Percentiles rank a stretch among this genome's conserved stretches.
Conservation (phyloP, 2,113 vertebrate genomes). For the Hyaena hyaena region DNA sequence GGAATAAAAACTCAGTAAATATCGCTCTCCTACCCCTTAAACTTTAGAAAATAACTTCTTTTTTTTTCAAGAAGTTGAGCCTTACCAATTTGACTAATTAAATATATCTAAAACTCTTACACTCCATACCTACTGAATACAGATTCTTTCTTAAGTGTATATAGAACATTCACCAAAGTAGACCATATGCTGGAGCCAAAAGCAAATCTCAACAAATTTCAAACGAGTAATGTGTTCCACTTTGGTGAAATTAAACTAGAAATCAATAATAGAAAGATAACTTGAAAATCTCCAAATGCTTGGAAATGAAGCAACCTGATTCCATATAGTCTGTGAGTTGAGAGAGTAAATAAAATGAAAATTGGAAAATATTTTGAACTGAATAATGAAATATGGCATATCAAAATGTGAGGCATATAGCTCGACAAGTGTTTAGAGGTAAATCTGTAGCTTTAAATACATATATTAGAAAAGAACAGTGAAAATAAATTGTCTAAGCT, state of each 20-base stretch:
- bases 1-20: background rate
- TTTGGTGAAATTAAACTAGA: background rate
- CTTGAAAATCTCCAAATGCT: background rate
- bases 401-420: background rate
- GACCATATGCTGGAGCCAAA: background rate
- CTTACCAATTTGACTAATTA: background rate
- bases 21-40: background rate
- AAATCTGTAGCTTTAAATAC: background rate
- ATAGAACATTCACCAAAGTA: background rate
- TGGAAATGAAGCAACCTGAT: background rate
- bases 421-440: background rate
- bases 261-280: background rate
- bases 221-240: background rate
- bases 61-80: conserved; percentile 8
- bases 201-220: conserved; percentile 30
- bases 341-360: background rate
- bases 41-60: background rate
- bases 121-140: background rate
- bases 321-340: background rate
- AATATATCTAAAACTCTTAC: background rate
- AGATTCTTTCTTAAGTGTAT: background rate
- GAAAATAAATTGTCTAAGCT: background rate
- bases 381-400: background rate
- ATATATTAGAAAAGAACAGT: background rate
- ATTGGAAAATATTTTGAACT: conserved; percentile 13